Evolutionary conservation across 2,888 invertebrate species (phyloP), one percentile per base, ranked within the genome.

Genomic region (Leptarthrus brevirostris): DNA sequence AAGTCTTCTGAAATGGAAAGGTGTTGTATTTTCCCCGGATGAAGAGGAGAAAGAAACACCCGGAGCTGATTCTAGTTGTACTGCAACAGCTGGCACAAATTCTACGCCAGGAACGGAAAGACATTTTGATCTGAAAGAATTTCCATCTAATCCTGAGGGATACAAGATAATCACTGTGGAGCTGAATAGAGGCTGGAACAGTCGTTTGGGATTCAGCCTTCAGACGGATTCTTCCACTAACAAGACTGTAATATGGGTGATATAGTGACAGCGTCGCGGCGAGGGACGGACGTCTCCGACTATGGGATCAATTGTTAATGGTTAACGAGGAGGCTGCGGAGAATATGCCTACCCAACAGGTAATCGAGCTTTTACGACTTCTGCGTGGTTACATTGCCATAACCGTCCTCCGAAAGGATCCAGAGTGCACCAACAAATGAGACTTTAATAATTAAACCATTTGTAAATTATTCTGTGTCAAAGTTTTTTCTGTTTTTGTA

Each of bases 291-390:
- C 86, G 94, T 72, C 87, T 96, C 54, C 88, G 89, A 75, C 90
- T 91, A 74, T 94, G 94, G 56, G 95, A 96, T 84, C 90, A 91
- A 81, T 87, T 95, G 78, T 86, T 95, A 76, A 92, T 93, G 90
- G 94, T 94, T 16, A 95, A 95, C 85, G 93, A 93, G 80, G 93
- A 94, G 82, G 91, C 91, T 77, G 91, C 95, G 44, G 90, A 93
- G 78, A 90, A 91, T 74, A 90, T 93, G 91, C 89, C 89, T 79
- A 93, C 94, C 44, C 88, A 89, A 54, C 92, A 93, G 85, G 93
- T 94, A 78, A 94, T 95, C 79, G 93, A 94, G 82, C 86, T 94
- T 78, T 87, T 95, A 78, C 88, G 94, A 79, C 92, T 94, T 84
- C 89, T 93, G 66, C 88, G 93, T 76, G 94, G 94, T 74, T 91